Base-by-base conservation (phyloP, 2,888 invertebrate species). In the Flexamia atlantica region DNA sequence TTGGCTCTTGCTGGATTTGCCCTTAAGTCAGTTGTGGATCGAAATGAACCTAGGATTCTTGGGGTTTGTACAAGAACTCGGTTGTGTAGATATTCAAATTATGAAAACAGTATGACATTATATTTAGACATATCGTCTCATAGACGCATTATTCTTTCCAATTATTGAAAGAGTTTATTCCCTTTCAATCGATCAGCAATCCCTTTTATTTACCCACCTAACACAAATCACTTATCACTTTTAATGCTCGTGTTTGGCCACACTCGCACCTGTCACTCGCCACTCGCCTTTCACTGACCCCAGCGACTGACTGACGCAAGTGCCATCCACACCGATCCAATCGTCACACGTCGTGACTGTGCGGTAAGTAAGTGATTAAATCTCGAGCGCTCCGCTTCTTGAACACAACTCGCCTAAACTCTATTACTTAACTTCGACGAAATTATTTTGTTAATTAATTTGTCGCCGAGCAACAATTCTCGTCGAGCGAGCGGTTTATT, bases 381-480 rank as follows among this genome's bases (percentile, higher is more conserved):
- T 28, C 79, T 76, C 30, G 64, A 64, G 14, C 28, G 14, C 64
- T 36, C n/a, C 79, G 79, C 57, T 57, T 79, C 79, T 79, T 32
- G 79, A 79, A 23, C 79, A 46, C 25, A 50, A 57, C 79, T 79
- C n/a, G 30, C 14, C 79, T 23, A 76, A 79, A 79, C 64, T 64
- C 64, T 64, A 64, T 64, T 64, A 64, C 64, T 64, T 64, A 64
- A 64, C 64, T 64, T 64, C 20, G 64, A 76, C 28, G 74, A 76
- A 57, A 57, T 83, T 83, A 83, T 83, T 83, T 83, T 83, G 82
- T 83, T 57, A 83, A 83, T 83, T 83, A 83, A 83, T 74, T 57
- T 23, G 79, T 36, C 79, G 76, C 76, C 64, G 82, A 32, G 53
- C 82, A 82, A 83, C 82, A 74, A 83, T 83, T 83, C 74, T 74